Evolutionary conservation across 1,140 invertebrate genomes (phyloP), one percentile per base, ranked within the genome.

Genomic region (Leptinotarsa lineolata): DNA sequence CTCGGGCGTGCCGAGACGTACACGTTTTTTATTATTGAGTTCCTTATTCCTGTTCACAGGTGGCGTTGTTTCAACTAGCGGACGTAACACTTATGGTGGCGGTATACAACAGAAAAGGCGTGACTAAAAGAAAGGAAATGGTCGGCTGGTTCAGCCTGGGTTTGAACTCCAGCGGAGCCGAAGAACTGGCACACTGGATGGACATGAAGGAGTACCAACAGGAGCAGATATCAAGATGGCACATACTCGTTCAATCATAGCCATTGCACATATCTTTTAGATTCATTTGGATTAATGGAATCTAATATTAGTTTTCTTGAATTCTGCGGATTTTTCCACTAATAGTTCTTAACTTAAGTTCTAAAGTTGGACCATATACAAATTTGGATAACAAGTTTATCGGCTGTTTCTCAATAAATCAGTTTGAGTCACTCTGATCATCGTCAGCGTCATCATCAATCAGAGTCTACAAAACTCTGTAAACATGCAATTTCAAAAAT

Each of bases 81-180:
- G 96, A 98, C 78, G 96, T 98, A 15, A 97, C 95, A 1, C 87
- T 98, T 66, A 96, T 97, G 90, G 90, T 97, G 61, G 95, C 95
- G 1, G 94, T 97, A 16, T 97, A 97, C 87, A 95, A 95, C 84
- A 91, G 92, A 72, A 91, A 94, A 72, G 92, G 94, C 79, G 90
- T 91, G 73, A 95, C 97, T 87, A 97, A 97, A 79, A 92, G 95
- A 74, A 97, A 97, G 80, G 95, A 98, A 84, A 95, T 97, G 92
- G 94, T 97, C 73, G 96, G 96, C 63, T 97, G 96, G 96, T 95
- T 97, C 85, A 94, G 94, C 72, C 84, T 97, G 64, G 96, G 96
- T 13, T 87, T 95, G 80, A 97, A 94, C 84, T 94, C 94, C 75
- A 96, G 95, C 22, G 95, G 95, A 18, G 92, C 95, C 63, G 96